Base-by-base conservation (phyloP, 2,797 vertebrate genomes). In the Trachurus trachurus region DNA sequence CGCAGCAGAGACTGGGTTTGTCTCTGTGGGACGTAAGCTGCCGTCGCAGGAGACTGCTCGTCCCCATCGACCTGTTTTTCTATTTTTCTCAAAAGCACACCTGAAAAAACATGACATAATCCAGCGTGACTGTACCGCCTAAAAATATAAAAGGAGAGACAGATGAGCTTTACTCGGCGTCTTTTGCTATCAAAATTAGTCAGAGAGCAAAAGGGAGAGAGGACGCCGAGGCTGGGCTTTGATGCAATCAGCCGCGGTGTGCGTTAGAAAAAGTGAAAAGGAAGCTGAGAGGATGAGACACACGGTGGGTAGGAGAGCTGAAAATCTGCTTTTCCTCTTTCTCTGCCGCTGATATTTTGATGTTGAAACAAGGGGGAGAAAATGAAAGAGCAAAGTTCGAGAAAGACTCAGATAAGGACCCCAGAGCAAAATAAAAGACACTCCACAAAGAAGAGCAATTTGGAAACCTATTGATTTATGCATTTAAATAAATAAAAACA, bases 171-270 rank as follows among this genome's bases (percentile, higher is more conserved):
- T 84, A 81, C 76, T 61, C 59, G 0, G 71, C 80, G 63, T 85
- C 77, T 87, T 72, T 80, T 82, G 78, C 81, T 86, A 88, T 87
- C 83, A 82, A 78, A 93, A 94, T 95, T 93, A 94, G 92, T 95
- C 94, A 94, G 88, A 93, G 85, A 85, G 82, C 34, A 37, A 63
- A 76, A 72, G 81, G 65, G 61, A 26, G 26, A 86, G 71, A 66
- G 72, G 66, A 78, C n/a, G 79, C 70, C 65, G 67, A 85, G 72
- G 64, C 70, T 80, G 76, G 72, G 81, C 89, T 94, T 94, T 93
- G 93, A 95, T 91, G 87, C 58, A 76, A 89, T 82, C 75, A 84
- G 69, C 78, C 83, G 37, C 77, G 17, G 83, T 31, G 47, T 69
- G 74, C 0, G 21, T 82, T 76, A 80, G 69, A 87, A 84, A 89